Conservation (phyloP, 1,140 invertebrate genomes). For the Pseudomyrmex concolor region DNA sequence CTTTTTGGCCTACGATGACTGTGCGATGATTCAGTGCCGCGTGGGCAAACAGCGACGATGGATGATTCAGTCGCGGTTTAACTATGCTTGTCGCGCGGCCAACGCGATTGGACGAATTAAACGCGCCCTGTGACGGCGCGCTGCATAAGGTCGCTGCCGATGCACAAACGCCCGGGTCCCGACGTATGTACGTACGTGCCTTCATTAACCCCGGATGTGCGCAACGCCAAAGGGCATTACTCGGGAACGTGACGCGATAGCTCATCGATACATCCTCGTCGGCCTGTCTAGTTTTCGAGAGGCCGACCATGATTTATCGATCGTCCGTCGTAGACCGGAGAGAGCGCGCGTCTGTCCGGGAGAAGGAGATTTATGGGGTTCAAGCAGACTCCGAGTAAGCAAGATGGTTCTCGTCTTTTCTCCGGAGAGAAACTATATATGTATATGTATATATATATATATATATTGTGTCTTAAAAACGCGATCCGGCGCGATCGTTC, state of each 20-base stretch:
- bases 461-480: neutral
- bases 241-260: conserved; percentile 58
- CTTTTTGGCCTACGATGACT: conserved; percentile 20
- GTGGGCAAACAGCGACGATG: conserved; percentile 14
- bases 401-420: conserved; percentile 18
- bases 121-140: conserved; percentile 44
- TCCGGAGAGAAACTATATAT: no score
- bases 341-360: conserved; percentile 18
- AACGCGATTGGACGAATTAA: conserved; percentile 75
- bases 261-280: conserved; percentile 35
- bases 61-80: conserved; percentile 70
- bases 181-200: conserved; percentile 56
- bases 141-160: conserved; percentile 61
- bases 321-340: conserved; percentile 15
- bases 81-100: conserved; percentile 67
- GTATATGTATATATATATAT: no score
- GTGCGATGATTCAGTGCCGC: conserved; percentile 22
- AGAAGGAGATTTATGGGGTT: conserved; percentile 48
- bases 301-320: conserved; percentile 61
- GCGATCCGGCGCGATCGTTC: neutral
- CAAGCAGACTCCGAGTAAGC: neutral
- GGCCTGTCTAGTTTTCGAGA: conserved; percentile 59
- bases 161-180: conserved; percentile 58
- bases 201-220: conserved; percentile 67
- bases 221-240: conserved; percentile 70